A percentile compares a stretch with the other conserved stretches of the same genome.
Evolutionary conservation across 1,140 invertebrate genomes (phyloP).

Genomic region (Hesperophylax magnus): DNA sequence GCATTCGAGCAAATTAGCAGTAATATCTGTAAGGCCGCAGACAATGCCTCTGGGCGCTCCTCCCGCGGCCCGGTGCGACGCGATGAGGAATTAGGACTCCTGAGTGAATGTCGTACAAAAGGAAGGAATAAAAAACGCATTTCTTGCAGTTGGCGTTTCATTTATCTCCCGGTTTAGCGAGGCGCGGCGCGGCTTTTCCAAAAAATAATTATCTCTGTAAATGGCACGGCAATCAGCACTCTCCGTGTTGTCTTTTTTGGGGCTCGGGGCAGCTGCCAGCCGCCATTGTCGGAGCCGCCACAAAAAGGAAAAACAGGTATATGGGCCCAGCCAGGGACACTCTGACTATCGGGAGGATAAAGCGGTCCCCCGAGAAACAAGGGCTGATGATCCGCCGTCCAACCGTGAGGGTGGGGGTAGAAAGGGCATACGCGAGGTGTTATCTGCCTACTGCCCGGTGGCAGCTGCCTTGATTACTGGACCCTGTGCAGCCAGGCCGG

Average conservation of each 20-base stretch:
- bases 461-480: not conserved
- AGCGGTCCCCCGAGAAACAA: not conserved
- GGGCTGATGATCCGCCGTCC: not conserved
- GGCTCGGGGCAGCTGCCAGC: slow-evolving; percentile 43
- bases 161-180: slow-evolving; percentile 19
- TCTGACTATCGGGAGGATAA: not conserved
- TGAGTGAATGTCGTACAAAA: slow-evolving; percentile 7
- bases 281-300: slow-evolving; percentile 49
- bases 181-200: slow-evolving; percentile 40
- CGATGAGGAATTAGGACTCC: slow-evolving; percentile 35
- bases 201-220: slow-evolving; percentile 55
- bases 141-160: slow-evolving; percentile 40
- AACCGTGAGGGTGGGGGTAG: not conserved
- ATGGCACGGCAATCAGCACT: slow-evolving; percentile 52
- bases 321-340: not conserved
- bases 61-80: slow-evolving; percentile 6
- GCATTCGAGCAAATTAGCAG: slow-evolving; percentile 3
- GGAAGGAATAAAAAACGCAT: slow-evolving; percentile 32
- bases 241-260: slow-evolving; percentile 44
- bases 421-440: not conserved
- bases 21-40: slow-evolving; percentile 7
- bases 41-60: not conserved
- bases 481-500: not conserved
- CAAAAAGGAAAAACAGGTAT: slow-evolving; percentile 41
- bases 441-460: not conserved